These are phyloP conservation scores for Patagioenas fasciata DNA, from an alignment of 2,113 vertebrate genomes.

Conservation along the genomic window DNA sequence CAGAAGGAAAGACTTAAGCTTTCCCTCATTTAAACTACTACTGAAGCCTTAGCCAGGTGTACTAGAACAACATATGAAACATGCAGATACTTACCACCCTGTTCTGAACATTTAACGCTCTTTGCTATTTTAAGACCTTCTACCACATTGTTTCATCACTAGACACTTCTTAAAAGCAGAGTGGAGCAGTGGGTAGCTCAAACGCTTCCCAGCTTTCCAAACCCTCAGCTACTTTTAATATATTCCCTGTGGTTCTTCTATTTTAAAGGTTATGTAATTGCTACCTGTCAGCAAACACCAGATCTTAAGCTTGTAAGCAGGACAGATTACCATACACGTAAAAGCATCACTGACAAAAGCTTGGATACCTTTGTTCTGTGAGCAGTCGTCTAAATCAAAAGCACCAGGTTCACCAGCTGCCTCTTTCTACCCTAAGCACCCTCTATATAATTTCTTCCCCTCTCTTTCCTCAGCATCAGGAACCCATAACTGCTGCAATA, in stretches of 20 bases:
- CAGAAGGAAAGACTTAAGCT: background rate
- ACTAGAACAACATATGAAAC: background rate
- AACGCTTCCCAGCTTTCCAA: background rate
- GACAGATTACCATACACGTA: background rate
- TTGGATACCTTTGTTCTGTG: background rate
- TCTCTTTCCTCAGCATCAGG: background rate
- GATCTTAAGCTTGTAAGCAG: background rate
- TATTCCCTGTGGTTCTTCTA: background rate
- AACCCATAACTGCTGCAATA: background rate
- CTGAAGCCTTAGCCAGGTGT: background rate
- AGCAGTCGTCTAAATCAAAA: background rate
- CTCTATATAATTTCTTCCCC: background rate
- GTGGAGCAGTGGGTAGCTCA: background rate
- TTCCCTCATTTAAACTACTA: background rate
- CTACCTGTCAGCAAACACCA: background rate
- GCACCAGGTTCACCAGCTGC: background rate
- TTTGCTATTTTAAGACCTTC: background rate
- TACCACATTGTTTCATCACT: background rate
- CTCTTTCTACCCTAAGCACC: background rate
- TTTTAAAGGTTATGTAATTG: background rate
- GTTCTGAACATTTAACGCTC: background rate
- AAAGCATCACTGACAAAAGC: background rate
- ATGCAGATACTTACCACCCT: background rate
- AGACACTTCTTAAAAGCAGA: background rate
- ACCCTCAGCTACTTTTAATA: background rate